Percentiles rank a stretch among this genome's conserved stretches.
Conservation (phyloP, 2,888 invertebrate species). For the Schizaphis graminum region DNA sequence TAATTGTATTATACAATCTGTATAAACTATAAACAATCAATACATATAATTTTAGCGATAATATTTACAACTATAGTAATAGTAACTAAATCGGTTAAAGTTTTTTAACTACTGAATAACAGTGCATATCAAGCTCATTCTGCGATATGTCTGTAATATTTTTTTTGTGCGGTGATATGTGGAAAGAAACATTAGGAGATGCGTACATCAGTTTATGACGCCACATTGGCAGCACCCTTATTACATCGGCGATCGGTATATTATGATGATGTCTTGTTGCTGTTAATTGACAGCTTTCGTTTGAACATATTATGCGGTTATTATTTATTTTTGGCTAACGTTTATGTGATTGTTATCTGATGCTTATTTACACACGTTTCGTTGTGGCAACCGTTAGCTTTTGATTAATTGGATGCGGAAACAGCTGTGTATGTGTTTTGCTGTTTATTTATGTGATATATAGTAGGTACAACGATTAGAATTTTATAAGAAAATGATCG, state of each 20-base stretch:
- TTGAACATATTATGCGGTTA: not conserved
- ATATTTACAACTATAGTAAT: not conserved
- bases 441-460: not conserved
- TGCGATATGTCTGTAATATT: not conserved
- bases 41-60: too few relatives aligned
- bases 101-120: not conserved
- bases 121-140: too few relatives aligned
- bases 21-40: too few relatives aligned
- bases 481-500: not conserved
- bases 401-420: not conserved
- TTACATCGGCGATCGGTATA: not conserved
- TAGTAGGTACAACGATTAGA: not conserved
- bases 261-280: not conserved
- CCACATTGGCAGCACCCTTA: not conserved
- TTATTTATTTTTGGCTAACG: not conserved
- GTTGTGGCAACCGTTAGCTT: not conserved
- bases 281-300: not conserved
- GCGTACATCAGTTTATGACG: too few relatives aligned
- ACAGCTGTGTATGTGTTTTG: not conserved
- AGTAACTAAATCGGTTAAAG: too few relatives aligned
- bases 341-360: not conserved
- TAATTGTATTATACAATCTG: too few relatives aligned
- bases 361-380: not conserved
- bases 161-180: not conserved
- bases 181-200: too few relatives aligned